Evolutionary conservation across 2,888 invertebrate species (phyloP), one percentile per base, ranked within the genome.

Genomic region (Diplazon laetatorius): DNA sequence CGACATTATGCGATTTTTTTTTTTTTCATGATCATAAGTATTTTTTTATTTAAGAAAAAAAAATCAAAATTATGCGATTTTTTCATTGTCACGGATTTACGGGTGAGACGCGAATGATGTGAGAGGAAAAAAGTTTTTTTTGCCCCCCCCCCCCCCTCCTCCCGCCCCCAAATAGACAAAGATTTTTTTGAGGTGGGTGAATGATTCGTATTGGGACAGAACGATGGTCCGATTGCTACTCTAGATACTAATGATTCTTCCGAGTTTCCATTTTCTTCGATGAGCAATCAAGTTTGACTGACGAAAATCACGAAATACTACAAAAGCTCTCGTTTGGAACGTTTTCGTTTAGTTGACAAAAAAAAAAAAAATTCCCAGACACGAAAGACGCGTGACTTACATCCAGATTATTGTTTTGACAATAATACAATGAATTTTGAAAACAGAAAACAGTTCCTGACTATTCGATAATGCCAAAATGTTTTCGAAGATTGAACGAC

Each of bases 251-350:
- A n/a, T n/a, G n/a, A n/a, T n/a, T n/a, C n/a, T n/a, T n/a, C n/a
- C n/a, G n/a, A n/a, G n/a, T n/a, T n/a, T n/a, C n/a, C n/a, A 52
- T 55, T 59, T 63, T 55, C 20, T 65, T 48, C 55, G 48, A 52
- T 69, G 50, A 50, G 59, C 60, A 44, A 35, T 25, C 44, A 8
- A 16, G n/a, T 8, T 62, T 76, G 72, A 73, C 63, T 77, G 82
- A 77, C 66, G 22, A 55, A 62, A 81, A 83, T 87, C 85, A 85
- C 86, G 86, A 84, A 85, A 87, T 84, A 85, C 85, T 84, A 85
- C 73, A 66, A 74, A 30, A 44, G 39, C 52, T 14, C 14, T 57
- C 25, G n/a, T n/a, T n/a, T n/a, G n/a, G n/a, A n/a, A 35, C 52
- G 44, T 20, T 62, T 66, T 70, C 42, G 52, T 42, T 35, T 52